Evolutionary conservation across 2,797 vertebrate genomes (phyloP).

Genomic region (Rhadinocentrus ornatus): DNA sequence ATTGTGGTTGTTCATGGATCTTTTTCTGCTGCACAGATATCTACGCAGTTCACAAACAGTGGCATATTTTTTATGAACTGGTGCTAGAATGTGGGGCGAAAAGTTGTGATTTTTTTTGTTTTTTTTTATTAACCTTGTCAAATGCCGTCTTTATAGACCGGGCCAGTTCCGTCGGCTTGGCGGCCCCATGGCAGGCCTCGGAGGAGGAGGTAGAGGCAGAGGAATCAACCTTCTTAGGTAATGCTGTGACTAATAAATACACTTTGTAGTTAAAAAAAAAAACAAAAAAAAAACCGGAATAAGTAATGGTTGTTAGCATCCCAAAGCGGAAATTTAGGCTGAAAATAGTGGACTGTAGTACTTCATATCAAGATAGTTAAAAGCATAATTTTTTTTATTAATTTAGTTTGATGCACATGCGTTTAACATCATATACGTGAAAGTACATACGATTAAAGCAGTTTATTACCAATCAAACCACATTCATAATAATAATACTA

Average conservation of each 20-base stretch:
- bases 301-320: no score
- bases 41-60: background rate
- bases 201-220: constrained; percentile 93
- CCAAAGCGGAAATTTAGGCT: background rate
- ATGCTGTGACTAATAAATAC: background rate
- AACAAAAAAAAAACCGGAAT: background rate
- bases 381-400: no score
- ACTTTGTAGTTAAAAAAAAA: background rate
- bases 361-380: no score
- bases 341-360: background rate
- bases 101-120: accelerated
- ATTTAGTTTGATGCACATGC: background rate
- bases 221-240: constrained; percentile 95
- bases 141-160: constrained; percentile 81
- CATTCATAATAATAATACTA: background rate
- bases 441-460: background rate
- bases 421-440: background rate
- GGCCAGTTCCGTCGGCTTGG: constrained; percentile 89
- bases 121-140: background rate
- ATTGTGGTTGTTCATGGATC: background rate
- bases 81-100: no score
- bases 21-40: background rate
- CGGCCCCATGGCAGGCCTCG: constrained; percentile 90
- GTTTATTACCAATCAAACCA: background rate
- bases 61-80: background rate